Conservation (phyloP, 2,113 vertebrate species). For the Reinhardtius hippoglossoides region DNA sequence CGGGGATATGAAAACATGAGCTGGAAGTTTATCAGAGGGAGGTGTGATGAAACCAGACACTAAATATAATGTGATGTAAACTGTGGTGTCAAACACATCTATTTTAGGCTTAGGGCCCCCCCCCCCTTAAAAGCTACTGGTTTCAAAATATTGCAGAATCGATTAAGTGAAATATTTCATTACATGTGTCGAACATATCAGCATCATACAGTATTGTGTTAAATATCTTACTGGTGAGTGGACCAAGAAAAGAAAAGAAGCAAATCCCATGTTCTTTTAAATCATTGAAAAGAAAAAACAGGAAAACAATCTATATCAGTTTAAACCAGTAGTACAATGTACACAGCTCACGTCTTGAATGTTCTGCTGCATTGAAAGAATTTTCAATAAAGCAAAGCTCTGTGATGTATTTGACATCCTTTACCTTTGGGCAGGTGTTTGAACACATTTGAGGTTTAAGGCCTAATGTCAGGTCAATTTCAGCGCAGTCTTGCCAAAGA, state of each 20-base stretch:
- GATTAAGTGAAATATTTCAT: no score
- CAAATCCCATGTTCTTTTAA: no score
- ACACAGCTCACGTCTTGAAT: neutral
- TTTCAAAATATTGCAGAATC: neutral
- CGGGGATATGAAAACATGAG: neutral
- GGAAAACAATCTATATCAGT: no score
- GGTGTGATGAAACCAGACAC: neutral
- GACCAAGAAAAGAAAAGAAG: no score
- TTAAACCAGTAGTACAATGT: neutral
- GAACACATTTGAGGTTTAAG: constrained; percentile 38
- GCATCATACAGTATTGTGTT: no score
- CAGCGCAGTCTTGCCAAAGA: constrained; percentile 50
- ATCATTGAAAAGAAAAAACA: no score
- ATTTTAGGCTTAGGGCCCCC: neutral
- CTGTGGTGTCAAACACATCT: neutral
- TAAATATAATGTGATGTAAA: neutral
- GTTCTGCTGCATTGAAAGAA: neutral
- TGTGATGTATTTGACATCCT: constrained; percentile 39
- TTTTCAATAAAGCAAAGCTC: constrained; percentile 31
- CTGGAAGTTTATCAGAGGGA: neutral
- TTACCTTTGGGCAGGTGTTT: constrained; percentile 54
- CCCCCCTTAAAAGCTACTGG: no score
- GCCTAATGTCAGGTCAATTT: constrained; percentile 54
- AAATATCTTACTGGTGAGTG: no score
- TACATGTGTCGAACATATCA: no score